Conservation (phyloP, 2,113 vertebrate species). For the Psephotus haematonotus region DNA sequence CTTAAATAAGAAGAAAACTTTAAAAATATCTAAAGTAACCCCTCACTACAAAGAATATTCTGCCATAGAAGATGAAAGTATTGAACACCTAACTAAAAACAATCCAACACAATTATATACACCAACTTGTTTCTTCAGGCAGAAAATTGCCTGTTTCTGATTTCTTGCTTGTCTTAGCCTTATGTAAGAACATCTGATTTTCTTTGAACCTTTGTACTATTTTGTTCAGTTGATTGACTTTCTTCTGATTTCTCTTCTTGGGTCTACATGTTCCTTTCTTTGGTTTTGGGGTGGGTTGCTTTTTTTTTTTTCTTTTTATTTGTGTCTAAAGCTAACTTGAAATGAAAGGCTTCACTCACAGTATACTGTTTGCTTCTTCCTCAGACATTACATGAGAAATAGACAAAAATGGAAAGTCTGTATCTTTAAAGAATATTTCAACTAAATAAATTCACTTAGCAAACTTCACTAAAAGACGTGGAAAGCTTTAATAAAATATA, state of each 20-base stretch:
- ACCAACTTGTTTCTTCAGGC: background rate
- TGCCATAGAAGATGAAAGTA: background rate
- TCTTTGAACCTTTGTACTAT: background rate
- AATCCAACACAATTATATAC: background rate
- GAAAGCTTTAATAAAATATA: background rate
- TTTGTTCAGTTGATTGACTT: background rate
- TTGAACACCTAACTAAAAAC: background rate
- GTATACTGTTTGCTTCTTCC: background rate
- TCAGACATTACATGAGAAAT: background rate
- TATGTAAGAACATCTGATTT: background rate
- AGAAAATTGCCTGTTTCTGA: background rate
- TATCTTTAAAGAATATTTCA: background rate
- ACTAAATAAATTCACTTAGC: background rate
- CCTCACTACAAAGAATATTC: background rate
- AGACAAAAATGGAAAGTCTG: background rate
- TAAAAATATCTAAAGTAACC: background rate
- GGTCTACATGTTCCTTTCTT: background rate
- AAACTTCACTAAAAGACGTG: background rate
- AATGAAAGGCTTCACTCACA: background rate
- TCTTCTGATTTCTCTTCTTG: background rate
- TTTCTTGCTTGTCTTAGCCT: background rate
- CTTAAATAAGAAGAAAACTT: background rate
- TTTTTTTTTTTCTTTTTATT: background rate
- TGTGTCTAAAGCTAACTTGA: background rate
- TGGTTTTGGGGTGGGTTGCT: background rate